Evolutionary conservation across 2,888 invertebrate species (phyloP), one percentile per base, ranked within the genome.

Genomic region (Belgica antarctica): DNA sequence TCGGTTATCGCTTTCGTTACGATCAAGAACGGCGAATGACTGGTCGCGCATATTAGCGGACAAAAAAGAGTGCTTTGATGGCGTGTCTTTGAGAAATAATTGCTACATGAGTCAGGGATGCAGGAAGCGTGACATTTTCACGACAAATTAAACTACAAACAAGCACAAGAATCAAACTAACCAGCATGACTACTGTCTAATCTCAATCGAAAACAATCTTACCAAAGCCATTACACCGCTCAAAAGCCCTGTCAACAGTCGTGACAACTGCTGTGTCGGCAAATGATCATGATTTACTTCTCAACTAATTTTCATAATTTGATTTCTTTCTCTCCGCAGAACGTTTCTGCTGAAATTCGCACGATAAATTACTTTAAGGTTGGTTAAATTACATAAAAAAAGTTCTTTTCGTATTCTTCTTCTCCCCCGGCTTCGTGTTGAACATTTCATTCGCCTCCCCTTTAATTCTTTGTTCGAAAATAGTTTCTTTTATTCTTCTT

Each of bases 281-380:
- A n/a, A n/a, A n/a, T n/a, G n/a, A n/a, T n/a, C n/a, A n/a, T n/a
- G n/a, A n/a, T n/a, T n/a, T n/a, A n/a, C n/a, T 34, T 34, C 34
- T 8, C 34, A 34, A 34, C 34, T 34, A 34, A n/a, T n/a, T n/a
- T n/a, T n/a, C n/a, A n/a, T n/a, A n/a, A n/a, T n/a, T n/a, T n/a
- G n/a, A n/a, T n/a, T n/a, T n/a, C n/a, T n/a, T n/a, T n/a, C n/a
- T 2, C n/a, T 41, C 15, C 41, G 41, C 10, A 5, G n/a, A 41
- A n/a, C 41, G 41, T n/a, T 41, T 62, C 62, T 62, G 25, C 19
- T 63, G 24, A 63, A 63, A 22, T 63, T 63, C 63, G 63, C 63
- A 63, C 63, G 63, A 63, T 63, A 63, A 63, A 63, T 63, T 63
- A 63, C 65, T 66, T 47, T 41, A 66, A 5, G 66, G 66, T 47